Evolutionary conservation across 2,888 invertebrate species (phyloP).

Genomic region (Bombylius major): DNA sequence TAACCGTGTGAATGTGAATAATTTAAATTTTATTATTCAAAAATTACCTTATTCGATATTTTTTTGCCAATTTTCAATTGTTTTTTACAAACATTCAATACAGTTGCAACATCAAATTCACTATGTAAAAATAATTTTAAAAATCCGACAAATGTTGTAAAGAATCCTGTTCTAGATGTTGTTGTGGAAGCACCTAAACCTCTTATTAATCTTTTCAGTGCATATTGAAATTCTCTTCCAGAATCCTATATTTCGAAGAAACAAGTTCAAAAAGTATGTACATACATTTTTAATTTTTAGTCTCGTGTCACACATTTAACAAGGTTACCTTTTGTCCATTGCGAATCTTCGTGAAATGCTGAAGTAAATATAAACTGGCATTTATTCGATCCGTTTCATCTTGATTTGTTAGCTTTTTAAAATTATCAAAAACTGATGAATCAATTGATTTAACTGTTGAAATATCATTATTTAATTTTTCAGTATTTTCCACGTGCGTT

Average conservation of each 20-base stretch:
- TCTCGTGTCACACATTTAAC: background rate
- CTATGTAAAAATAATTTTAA: conserved; percentile 35
- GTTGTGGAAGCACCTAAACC: conserved; percentile 58
- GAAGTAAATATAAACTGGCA: conserved; percentile 20
- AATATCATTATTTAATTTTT: background rate
- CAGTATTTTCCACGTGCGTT: conserved; percentile 1
- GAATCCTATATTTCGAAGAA: conserved; percentile 6
- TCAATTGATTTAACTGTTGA: conserved; percentile 17
- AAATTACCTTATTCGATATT: conserved; percentile 21
- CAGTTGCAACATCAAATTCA: conserved; percentile 39
- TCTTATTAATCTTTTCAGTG: conserved; percentile 53
- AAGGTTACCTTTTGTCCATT: conserved; percentile 21
- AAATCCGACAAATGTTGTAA: conserved; percentile 51
- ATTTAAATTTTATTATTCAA: background rate
- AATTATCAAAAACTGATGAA: conserved; percentile 21
- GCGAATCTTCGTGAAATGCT: conserved; percentile 19
- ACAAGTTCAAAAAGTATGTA: background rate
- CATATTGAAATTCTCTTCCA: conserved; percentile 47
- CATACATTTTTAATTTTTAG: background rate
- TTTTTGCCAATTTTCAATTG: conserved; percentile 46
- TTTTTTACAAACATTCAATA: conserved; percentile 48
- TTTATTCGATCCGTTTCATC: conserved; percentile 19
- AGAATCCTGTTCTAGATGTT: conserved; percentile 54
- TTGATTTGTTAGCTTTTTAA: conserved; percentile 23
- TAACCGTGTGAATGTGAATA: background rate